phyloP scores from a whole-genome alignment of 2,113 vertebrate species.

The Numida meleagris region DNA sequence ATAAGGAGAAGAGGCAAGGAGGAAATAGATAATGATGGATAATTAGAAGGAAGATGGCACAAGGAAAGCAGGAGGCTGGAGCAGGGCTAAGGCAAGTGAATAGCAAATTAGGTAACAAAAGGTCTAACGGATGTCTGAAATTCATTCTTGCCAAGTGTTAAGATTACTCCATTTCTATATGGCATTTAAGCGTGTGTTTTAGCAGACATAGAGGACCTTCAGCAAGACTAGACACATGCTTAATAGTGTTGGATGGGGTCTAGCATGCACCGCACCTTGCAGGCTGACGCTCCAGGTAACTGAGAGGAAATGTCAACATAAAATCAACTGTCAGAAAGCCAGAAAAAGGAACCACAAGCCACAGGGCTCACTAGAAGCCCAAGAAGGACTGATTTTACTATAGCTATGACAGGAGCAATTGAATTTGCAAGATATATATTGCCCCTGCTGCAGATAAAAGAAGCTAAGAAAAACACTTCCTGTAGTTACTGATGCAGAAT shows the following conservation, averaged over 20 bases:
- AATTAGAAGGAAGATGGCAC: not conserved
- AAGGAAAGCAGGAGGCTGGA: not conserved
- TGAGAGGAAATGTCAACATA: not conserved
- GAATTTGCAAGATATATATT: not conserved
- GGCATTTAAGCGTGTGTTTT: slow-evolving; percentile 27
- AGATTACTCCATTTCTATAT: not conserved
- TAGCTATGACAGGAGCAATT: not conserved
- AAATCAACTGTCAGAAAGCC: not conserved
- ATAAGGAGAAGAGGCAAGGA: not conserved
- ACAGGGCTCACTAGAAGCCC: not conserved
- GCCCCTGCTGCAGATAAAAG: not conserved
- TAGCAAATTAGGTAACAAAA: not conserved
- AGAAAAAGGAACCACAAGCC: slow-evolving; percentile 5
- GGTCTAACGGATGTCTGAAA: not conserved
- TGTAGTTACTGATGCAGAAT: not conserved
- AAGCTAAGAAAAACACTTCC: not conserved
- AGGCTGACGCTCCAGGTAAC: not conserved
- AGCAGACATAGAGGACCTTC: not conserved
- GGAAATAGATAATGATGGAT: not conserved
- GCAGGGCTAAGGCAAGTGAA: not conserved
- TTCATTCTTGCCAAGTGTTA: not conserved
- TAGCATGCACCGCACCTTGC: fast-evolving
- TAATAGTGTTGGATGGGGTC: not conserved
- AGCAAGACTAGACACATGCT: not conserved
- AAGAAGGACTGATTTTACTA: not conserved